Base-by-base conservation (phyloP, 2,113 vertebrate genomes). In the Dasyprocta punctata region DNA sequence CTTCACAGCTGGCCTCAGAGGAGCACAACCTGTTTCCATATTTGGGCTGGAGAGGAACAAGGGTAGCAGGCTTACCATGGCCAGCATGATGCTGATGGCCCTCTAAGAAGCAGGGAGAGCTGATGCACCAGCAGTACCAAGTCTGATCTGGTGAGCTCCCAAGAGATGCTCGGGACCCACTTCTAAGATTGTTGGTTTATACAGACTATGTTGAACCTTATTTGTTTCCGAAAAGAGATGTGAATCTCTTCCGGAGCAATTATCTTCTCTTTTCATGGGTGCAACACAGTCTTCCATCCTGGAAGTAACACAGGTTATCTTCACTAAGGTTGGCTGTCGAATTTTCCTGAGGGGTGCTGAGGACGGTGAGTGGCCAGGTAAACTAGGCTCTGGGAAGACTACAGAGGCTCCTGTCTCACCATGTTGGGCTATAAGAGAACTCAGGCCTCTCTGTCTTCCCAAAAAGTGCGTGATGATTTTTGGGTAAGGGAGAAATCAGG, bases 311-410 rank as follows among this genome's bases (percentile, higher is more conserved):
- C 3, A 5, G 33, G 7, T 33, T 0, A 8, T 9, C 41, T 36
- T 88, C 17, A 26, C 61, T 28, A 4, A 69, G 44, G 10, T 0
- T 5, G 56, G 49, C 33, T 4, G 7, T 7, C 52, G 36, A 54
- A 56, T 16, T n/a, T 20, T 36, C 19, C 30, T 1, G 0, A 7
- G 41, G 36, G 17, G 47, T 22, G 14, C 24, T 19, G 36, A n/a
- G n/a, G n/a, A n/a, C n/a, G n/a, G 9, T 22, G n/a, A n/a, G 44
- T 13, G 10, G 0, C 52, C 3, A 7, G 22, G 49, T 20, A 30
- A 33, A 44, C 14, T 28, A 26, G 16, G 8, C 9, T 61, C 38
- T 16, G 16, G 13, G n/a, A n/a, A 44, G 28, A 60, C 4, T 54
- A 44, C 20, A 38, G 71, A 33, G 12, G 54, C 3, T 3, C 47